Base-by-base conservation (phyloP, 2,113 vertebrate genomes). In the Talpa occidentalis region DNA sequence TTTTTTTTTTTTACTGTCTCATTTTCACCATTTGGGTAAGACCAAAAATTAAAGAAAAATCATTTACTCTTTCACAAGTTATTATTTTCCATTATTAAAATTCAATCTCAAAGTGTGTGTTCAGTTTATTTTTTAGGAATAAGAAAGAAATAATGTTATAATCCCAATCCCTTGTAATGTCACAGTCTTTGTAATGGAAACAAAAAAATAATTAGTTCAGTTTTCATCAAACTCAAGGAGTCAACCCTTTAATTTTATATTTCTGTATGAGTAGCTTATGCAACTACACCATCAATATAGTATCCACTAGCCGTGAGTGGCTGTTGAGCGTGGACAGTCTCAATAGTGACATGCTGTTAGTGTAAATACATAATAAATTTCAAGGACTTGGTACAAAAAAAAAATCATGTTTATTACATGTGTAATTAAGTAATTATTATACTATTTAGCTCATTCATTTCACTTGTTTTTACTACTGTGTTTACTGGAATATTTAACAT, bases 61-160 rank as follows among this genome's bases (percentile, higher is more conserved):
- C 19, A 37, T 69, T 82, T 81, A 62, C 26, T 86, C 10, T 92
- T 87, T 74, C 14, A 62, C 28, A 89, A 42, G 30, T 60, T 95
- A 42, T 24, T 85, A 16, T 60, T 93, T 88, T 81, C 28, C 22
- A 19, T 73, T 42, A 47, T 87, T 85, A 62, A 62, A 91, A 82
- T 62, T 9, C 12, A 14, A 67, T 90, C 1, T 60, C 66, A 35
- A 52, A 52, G 37, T 80, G 54, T 92, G 28, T 90, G 26, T 70
- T 47, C 28, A 60, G 17, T 85, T 26, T 49, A 86, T 19, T 73
- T 87, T 42, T 2, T 88, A 91, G 73, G 73, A 93, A 69, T 97
- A 77, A 88, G 49, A 82, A 15, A 81, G 32, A 88, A 72, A 81
- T 82, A 14, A 30, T 72, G 10, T 77, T 81, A 35, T 56, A 95